Evolutionary conservation across 2,797 vertebrate genomes (phyloP).

Genomic region (Thunnus albacares): DNA sequence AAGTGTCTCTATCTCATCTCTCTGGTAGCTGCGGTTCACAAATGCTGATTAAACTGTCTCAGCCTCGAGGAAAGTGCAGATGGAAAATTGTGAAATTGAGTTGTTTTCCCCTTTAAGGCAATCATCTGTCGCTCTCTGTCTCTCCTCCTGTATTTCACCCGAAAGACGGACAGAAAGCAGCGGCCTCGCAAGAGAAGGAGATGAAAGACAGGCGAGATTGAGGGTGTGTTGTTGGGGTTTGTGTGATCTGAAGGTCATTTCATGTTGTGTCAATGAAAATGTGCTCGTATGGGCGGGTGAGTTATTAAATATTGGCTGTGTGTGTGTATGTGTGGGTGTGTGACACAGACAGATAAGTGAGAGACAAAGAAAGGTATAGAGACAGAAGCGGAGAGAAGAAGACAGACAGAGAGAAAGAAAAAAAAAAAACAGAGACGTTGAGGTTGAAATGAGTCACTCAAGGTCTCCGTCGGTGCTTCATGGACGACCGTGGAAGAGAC

Average conservation of each 20-base stretch:
- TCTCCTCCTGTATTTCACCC: constrained; percentile 23
- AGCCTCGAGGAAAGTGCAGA: constrained; percentile 39
- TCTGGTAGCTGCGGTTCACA: constrained; percentile 28
- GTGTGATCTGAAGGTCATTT: constrained; percentile 73
- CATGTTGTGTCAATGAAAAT: constrained; percentile 59
- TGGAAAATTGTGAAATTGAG: constrained; percentile 37
- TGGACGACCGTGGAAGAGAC: constrained; percentile 27
- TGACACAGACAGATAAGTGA: constrained; percentile 28
- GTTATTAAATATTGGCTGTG: constrained; percentile 63
- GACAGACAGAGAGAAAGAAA: not conserved
- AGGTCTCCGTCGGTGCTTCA: constrained; percentile 50
- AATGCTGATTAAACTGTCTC: constrained; percentile 56
- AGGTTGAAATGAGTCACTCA: constrained; percentile 67
- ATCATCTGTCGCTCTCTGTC: constrained; percentile 38
- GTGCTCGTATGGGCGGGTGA: constrained; percentile 13
- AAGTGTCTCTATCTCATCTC: constrained; percentile 21
- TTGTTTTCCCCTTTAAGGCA: constrained; percentile 44
- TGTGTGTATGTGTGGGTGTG: not conserved
- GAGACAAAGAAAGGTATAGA: constrained; percentile 24
- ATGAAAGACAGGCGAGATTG: constrained; percentile 38
- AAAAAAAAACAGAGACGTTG: constrained; percentile 15
- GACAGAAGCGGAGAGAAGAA: constrained; percentile 24
- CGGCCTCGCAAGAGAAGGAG: constrained; percentile 3
- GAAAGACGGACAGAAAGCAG: constrained; percentile 32
- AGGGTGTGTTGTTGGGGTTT: constrained; percentile 36